A percentile compares a stretch with the other conserved stretches of the same genome.
Evolutionary conservation across 2,797 vertebrate species (phyloP).

Genomic region (Phylloscopus collybita): DNA sequence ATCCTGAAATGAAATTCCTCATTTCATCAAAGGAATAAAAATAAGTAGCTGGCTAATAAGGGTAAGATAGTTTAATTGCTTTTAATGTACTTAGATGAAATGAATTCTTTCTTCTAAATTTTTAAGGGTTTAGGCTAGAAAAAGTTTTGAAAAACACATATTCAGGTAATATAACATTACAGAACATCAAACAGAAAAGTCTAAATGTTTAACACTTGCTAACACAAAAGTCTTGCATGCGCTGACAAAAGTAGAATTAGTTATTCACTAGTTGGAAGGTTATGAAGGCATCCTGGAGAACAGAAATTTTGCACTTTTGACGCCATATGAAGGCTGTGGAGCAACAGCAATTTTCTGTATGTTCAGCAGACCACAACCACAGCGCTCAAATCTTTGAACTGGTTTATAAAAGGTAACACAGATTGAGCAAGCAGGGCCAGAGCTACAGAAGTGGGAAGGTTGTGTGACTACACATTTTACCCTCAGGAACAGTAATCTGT

Average conservation of each 20-base stretch:
- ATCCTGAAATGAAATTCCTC: neutral
- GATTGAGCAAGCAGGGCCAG: neutral
- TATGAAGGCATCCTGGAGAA: neutral
- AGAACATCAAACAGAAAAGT: neutral
- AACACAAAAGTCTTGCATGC: neutral
- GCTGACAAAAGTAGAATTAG: neutral
- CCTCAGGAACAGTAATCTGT: neutral
- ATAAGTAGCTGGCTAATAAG: neutral
- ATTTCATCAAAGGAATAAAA: neutral
- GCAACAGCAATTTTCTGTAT: neutral
- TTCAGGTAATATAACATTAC: neutral
- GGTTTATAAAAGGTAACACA: neutral
- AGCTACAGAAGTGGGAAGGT: neutral
- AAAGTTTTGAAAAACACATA: neutral
- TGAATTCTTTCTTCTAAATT: neutral
- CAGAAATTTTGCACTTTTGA: rapidly evolving
- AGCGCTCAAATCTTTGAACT: neutral
- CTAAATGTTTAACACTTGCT: neutral
- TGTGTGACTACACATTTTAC: neutral
- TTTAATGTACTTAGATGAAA: neutral
- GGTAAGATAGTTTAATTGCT: neutral
- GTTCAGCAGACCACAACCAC: neutral
- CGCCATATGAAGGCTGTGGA: neutral
- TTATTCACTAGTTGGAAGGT: neutral
- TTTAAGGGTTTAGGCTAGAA: neutral